These are phyloP conservation scores for Agrotis segetum DNA, from an alignment of 2,888 invertebrate species.

Conservation along the genomic window DNA sequence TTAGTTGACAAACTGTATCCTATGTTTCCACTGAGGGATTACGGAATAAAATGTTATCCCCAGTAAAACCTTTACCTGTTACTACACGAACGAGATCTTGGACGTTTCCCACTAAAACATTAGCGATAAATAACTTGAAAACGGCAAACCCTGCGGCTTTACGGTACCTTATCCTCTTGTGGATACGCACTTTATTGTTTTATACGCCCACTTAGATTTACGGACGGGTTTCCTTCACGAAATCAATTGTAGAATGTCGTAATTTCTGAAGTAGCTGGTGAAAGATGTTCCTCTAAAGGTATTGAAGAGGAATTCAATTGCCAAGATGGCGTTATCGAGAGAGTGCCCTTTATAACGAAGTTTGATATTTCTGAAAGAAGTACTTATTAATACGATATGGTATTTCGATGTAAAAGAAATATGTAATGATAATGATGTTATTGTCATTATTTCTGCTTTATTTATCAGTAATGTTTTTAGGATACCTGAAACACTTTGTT, in stretches of 20 bases:
- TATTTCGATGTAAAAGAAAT: background rate
- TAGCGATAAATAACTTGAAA: conserved; percentile 70
- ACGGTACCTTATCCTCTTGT: conserved; percentile 63
- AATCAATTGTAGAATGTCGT: conserved; percentile 42
- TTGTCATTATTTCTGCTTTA: conserved; percentile 8
- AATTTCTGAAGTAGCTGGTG: conserved; percentile 33
- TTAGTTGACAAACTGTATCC: conserved; percentile 37
- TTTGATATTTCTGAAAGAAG: conserved; percentile 2
- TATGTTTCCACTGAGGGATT: conserved; percentile 43
- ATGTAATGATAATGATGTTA: conserved; percentile 1
- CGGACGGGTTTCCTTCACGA: conserved; percentile 44
- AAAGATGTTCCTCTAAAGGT: conserved; percentile 18
- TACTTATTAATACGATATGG: background rate
- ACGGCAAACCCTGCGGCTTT: conserved; percentile 62
- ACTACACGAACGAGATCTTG: conserved; percentile 47
- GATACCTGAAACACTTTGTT: conserved; percentile 13
- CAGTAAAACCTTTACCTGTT: conserved; percentile 56
- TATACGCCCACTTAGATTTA: conserved; percentile 65
- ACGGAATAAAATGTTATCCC: conserved; percentile 44
- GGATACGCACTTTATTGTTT: conserved; percentile 66
- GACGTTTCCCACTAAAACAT: conserved; percentile 61
- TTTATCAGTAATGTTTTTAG: conserved; percentile 31
- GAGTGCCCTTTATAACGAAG: background rate
- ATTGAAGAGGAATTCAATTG: conserved; percentile 12
- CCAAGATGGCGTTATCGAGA: conserved; percentile 23